Base-by-base conservation (phyloP, 2,888 invertebrate genomes). In the Abrostola tripartita region DNA sequence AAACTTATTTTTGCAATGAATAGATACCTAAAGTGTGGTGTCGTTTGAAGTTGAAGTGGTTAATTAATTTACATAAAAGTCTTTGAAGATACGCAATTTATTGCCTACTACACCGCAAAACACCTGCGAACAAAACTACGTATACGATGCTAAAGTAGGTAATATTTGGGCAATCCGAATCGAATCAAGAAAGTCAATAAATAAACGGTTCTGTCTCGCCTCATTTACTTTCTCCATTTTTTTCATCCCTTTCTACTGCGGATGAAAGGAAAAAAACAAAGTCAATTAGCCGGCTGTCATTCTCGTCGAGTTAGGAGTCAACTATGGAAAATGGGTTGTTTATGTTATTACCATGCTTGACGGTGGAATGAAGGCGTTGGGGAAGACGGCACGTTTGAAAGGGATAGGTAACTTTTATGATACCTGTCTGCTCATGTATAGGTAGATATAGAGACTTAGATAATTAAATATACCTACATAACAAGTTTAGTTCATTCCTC, bases 131-230 rank as follows among this genome's bases (percentile, higher is more conserved):
- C 35, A 50, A 5, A 51, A 12, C 37, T n/a, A 12, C 12, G 6
- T 37, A 52, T 52, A 14, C 60, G 64, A 53, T 36, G 6, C 5
- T 37, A 14, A 44, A 41, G 24, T 6, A 52, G 1, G 12, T 44
- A 24, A 41, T 41, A 37, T 12, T 38, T n/a, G 10, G 35, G 37
- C 75, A 55, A 56, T 51, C 67, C 71, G 52, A 52, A 61, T 49
- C 68, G 57, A 78, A 76, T 76, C 56, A 55, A 36, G 55, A 65
- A 67, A 65, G 61, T 59, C 51, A 68, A 74, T 76, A 78, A 76
- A 76, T 78, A 71, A 76, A 75, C 71, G 53, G 35, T 66, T 65
- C 41, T 51, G 68, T 75, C 68, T 63, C 65, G 78, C 49, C 44
- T 35, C 49, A 35, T 67, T 67, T 35, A 55, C 78, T 71, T 65